phyloP scores from a whole-genome alignment of 2,888 invertebrate species.

The Caenorhabditis sp. region DNA sequence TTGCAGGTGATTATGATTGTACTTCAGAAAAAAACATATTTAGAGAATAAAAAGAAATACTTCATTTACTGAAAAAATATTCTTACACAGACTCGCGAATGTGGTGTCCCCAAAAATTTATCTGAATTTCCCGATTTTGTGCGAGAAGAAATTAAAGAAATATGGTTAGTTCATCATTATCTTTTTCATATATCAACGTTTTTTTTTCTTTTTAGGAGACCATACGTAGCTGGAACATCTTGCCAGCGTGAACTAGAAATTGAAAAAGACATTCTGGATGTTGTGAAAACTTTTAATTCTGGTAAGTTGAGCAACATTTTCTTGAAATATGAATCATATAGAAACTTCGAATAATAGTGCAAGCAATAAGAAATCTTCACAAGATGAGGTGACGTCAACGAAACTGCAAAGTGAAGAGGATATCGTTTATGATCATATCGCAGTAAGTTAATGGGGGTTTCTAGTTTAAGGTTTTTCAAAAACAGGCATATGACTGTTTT shows the following conservation, averaged over 20 bases:
- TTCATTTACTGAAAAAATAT: neutral
- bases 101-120: slow-evolving; percentile 61
- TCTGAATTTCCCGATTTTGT: slow-evolving; percentile 60
- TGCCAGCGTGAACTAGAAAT: slow-evolving; percentile 61
- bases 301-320: slow-evolving; percentile 6
- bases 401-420: slow-evolving; percentile 2
- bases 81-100: slow-evolving; percentile 18
- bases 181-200: neutral
- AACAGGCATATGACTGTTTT: too few relatives aligned
- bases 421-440: slow-evolving; percentile 25
- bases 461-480: too few relatives aligned
- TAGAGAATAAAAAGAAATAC: neutral
- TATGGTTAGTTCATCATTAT: slow-evolving; percentile 52
- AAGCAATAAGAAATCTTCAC: neutral
- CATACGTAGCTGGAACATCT: slow-evolving; percentile 56
- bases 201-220: slow-evolving; percentile 47
- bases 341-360: slow-evolving; percentile 13
- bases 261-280: slow-evolving; percentile 62
- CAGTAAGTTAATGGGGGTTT: slow-evolving; percentile 13
- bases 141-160: slow-evolving; percentile 62
- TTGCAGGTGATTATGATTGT: neutral
- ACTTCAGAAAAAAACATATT: too few relatives aligned
- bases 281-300: slow-evolving; percentile 60
- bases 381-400: neutral
- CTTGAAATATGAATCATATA: neutral